These are phyloP conservation scores for Bellardia bayeri DNA, from an alignment of 2,888 invertebrate genomes.

Conservation along the genomic window DNA sequence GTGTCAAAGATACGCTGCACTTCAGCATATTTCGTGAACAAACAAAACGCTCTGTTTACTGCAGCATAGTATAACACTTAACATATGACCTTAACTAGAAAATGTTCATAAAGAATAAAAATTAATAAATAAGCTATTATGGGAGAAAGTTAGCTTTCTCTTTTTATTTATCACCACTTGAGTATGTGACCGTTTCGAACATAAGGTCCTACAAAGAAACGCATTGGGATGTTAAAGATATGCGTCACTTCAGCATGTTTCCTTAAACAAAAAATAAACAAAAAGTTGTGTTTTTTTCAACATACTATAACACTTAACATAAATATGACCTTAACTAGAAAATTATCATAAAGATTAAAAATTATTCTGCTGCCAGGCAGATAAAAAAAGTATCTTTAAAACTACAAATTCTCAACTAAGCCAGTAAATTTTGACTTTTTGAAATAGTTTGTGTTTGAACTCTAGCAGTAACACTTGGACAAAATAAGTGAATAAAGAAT, in stretches of 20 bases:
- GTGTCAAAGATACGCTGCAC: constrained; percentile 37
- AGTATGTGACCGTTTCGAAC: not conserved
- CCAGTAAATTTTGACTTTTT: not conserved
- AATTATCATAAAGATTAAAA: constrained; percentile 17
- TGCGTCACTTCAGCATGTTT: constrained; percentile 12
- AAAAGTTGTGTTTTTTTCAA: constrained; percentile 24
- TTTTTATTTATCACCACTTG: constrained; percentile 55
- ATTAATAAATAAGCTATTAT: not conserved
- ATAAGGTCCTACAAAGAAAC: not conserved
- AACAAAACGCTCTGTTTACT: too few relatives aligned
- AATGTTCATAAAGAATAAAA: constrained; percentile 13
- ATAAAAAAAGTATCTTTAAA: not conserved
- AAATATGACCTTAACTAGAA: constrained; percentile 52
- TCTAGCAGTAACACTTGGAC: not conserved
- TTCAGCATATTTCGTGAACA: not conserved
- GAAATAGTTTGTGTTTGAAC: not conserved
- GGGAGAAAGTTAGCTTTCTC: constrained; percentile 60
- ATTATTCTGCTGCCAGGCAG: constrained; percentile 36
- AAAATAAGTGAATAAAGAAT: not conserved
- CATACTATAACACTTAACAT: not conserved
- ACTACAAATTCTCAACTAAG: not conserved
- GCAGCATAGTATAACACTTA: not conserved
- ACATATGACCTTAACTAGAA: constrained; percentile 47
- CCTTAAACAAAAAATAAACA: not conserved
- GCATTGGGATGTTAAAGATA: constrained; percentile 25